A percentile compares a stretch with the other conserved stretches of the same genome.
phyloP scores from a whole-genome alignment of 2,888 invertebrate species.

The Matsumyia berberina region DNA sequence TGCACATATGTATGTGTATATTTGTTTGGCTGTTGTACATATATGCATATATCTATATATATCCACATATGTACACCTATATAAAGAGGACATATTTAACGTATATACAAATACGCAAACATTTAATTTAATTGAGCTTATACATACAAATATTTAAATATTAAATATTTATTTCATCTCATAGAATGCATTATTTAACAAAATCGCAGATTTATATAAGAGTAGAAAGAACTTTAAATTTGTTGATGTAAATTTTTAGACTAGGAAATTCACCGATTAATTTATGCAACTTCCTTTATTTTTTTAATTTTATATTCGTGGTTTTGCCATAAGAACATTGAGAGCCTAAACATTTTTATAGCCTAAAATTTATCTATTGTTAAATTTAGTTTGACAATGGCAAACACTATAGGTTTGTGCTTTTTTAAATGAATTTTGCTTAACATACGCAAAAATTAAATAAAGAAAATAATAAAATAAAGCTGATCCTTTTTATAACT shows the following conservation, averaged over 20 bases:
- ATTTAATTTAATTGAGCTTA: neutral
- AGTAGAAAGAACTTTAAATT: conserved; percentile 27
- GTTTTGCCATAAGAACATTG: conserved; percentile 74
- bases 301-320: conserved; percentile 76
- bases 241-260: conserved; percentile 77
- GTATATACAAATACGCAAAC: too few relatives aligned
- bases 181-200: conserved; percentile 31
- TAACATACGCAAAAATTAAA: neutral
- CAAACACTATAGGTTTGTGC: conserved; percentile 1
- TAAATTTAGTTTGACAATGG: conserved; percentile 78
- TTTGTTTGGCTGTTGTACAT: conserved; percentile 49
- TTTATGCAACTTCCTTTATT: conserved; percentile 77
- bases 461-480: neutral
- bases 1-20: neutral
- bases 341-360: conserved; percentile 79
- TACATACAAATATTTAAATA: conserved; percentile 70
- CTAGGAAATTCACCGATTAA: conserved; percentile 82
- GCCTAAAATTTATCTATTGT: conserved; percentile 82
- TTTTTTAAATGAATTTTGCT: neutral
- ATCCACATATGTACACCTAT: neutral
- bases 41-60: neutral
- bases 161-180: conserved; percentile 60
- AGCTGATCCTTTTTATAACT: neutral
- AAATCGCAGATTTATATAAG: conserved; percentile 4
- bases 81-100: too few relatives aligned